Evolutionary conservation across 2,888 invertebrate species (phyloP).

Genomic region (Drosophila nr. perissopoda): DNA sequence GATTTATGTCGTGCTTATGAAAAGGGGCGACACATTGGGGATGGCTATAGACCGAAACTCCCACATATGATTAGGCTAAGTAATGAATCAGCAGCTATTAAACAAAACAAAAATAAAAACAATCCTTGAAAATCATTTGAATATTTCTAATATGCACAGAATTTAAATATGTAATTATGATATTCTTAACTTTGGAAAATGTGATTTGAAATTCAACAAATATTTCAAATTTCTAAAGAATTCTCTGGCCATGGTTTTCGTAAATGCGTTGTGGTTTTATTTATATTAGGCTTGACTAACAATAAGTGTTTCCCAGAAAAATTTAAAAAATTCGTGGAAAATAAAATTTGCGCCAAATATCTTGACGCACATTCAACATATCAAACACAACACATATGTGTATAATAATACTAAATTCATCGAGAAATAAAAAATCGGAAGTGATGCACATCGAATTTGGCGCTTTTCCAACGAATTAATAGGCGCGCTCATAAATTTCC

Average conservation of each 20-base stretch:
- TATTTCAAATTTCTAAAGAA: not conserved
- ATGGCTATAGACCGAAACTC: conserved; percentile 1
- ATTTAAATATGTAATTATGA: conserved; percentile 1
- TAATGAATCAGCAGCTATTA: conserved; percentile 5
- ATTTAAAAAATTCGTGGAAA: conserved; percentile 37
- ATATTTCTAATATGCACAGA: not conserved
- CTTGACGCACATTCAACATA: conserved; percentile 15
- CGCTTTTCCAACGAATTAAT: conserved; percentile 67
- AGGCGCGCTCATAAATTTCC: conserved; percentile 43
- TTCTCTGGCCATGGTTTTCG: not conserved
- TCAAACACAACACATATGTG: not conserved
- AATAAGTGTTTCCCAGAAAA: conserved; percentile 19
- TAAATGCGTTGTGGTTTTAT: conserved; percentile 1
- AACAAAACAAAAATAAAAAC: not conserved
- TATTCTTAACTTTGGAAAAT: not conserved
- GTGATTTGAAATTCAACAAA: not conserved
- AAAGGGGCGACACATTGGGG: conserved; percentile 6
- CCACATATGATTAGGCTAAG: conserved; percentile 2
- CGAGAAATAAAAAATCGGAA: conserved; percentile 17
- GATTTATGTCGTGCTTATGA: conserved; percentile 50
- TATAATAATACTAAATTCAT: not conserved
- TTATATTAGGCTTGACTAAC: not conserved
- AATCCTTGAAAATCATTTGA: not conserved
- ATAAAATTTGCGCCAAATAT: not conserved
- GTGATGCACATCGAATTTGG: conserved; percentile 39